phyloP scores from a whole-genome alignment of 2,888 invertebrate species.

The Ochropleura plecta region DNA sequence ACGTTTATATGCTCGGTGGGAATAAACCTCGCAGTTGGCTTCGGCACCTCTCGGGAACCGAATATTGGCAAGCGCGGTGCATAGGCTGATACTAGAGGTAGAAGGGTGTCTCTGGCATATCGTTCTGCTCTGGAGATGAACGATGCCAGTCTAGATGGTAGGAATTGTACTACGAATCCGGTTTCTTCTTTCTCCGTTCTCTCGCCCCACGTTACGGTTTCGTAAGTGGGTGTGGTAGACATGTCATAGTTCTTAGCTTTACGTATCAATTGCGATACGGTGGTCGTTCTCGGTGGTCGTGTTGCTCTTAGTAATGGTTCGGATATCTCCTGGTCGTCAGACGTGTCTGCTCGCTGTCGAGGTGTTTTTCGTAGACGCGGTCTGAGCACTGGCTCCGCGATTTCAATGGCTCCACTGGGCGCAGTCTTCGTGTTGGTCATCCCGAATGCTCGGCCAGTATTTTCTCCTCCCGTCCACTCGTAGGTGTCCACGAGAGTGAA shows the following conservation, averaged over 20 bases:
- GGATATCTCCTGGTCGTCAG: conserved; percentile 91
- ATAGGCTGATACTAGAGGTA: conserved; percentile 94
- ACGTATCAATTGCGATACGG: conserved; percentile 74
- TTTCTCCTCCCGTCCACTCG: conserved; percentile 89
- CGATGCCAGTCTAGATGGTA: conserved; percentile 94
- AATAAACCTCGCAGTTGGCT: conserved; percentile 91
- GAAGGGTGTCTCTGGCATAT: conserved; percentile 94
- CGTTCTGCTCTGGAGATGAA: conserved; percentile 95
- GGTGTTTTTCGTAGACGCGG: conserved; percentile 91
- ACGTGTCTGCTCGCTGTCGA: conserved; percentile 86
- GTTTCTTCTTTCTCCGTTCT: conserved; percentile 81
- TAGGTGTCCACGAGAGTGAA: conserved; percentile 86
- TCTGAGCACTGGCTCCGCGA: conserved; percentile 94
- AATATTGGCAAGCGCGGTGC: conserved; percentile 93
- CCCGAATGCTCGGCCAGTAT: conserved; percentile 92
- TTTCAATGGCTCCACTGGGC: conserved; percentile 90
- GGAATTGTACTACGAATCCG: conserved; percentile 93
- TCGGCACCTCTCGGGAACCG: conserved; percentile 85
- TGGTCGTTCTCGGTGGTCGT: conserved; percentile 79
- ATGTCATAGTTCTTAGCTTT: conserved; percentile 87
- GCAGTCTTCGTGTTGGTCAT: conserved; percentile 87
- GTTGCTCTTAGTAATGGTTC: conserved; percentile 92
- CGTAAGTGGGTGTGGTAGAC: conserved; percentile 83
- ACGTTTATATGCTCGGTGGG: conserved; percentile 88
- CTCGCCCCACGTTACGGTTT: conserved; percentile 77